These are phyloP conservation scores for Agelastica alni DNA, from an alignment of 2,888 invertebrate genomes.

Conservation along the genomic window DNA sequence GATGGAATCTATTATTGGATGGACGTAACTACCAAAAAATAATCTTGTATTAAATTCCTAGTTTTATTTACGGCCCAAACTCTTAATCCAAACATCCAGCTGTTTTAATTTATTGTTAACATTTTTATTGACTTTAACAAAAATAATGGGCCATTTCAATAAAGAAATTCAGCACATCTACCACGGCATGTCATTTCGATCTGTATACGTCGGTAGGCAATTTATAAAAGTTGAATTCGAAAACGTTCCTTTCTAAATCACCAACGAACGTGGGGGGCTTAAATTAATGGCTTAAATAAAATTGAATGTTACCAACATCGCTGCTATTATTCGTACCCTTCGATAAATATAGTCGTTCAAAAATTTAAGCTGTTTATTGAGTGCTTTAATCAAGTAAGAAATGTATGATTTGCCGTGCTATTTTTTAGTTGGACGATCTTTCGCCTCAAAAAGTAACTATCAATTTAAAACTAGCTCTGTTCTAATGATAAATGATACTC, in stretches of 20 bases:
- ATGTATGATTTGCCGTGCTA: no score
- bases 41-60: no score
- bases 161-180: neutral
- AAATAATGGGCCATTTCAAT: conserved; percentile 1
- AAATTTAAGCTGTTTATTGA: conserved; percentile 17
- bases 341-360: neutral
- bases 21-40: no score
- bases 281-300: conserved; percentile 38
- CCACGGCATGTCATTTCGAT: conserved; percentile 14
- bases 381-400: no score
- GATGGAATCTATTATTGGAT: no score
- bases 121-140: neutral
- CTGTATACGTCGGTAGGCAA: neutral
- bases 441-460: no score
- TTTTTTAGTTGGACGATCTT: no score
- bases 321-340: conserved; percentile 26
- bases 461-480: no score
- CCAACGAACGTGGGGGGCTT: conserved; percentile 30
- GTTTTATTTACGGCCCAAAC: no score
- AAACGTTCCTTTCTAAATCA: conserved; percentile 34
- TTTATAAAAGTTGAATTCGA: conserved; percentile 24
- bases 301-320: conserved; percentile 36
- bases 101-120: neutral
- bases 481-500: no score
- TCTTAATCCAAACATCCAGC: neutral